These are phyloP conservation scores for Eonycteris spelaea DNA, from an alignment of 2,113 vertebrate genomes.

Conservation along the genomic window DNA sequence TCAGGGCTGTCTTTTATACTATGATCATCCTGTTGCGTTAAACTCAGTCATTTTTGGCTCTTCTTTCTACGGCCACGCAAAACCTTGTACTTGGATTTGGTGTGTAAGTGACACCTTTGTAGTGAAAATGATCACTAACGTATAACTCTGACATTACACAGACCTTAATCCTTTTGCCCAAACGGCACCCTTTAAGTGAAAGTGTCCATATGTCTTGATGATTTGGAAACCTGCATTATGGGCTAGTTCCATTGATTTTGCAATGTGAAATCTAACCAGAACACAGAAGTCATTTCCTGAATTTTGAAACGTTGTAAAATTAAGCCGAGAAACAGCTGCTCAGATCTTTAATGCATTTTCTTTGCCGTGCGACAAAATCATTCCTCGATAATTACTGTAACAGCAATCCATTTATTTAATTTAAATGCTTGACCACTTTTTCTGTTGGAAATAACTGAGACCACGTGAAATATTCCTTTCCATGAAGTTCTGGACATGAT, in stretches of 20 bases:
- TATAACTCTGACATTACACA: neutral
- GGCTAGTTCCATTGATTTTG: neutral
- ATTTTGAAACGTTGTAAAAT: neutral
- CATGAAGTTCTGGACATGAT: neutral
- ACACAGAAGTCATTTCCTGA: conserved; percentile 6
- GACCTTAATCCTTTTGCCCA: neutral
- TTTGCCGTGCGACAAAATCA: conserved; percentile 22
- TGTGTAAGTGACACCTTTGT: conserved; percentile 41
- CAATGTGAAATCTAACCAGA: neutral
- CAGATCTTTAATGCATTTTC: conserved; percentile 17
- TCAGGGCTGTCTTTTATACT: conserved; percentile 34
- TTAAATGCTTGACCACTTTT: conserved; percentile 47
- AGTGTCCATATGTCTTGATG: neutral
- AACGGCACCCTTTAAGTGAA: neutral
- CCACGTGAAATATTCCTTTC: conserved; percentile 23
- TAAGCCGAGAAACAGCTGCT: neutral
- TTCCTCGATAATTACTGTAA: neutral
- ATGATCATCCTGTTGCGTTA: neutral
- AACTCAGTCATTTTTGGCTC: conserved; percentile 47
- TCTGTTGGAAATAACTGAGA: conserved; percentile 12
- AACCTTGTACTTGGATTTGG: conserved; percentile 24
- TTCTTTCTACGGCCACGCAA: neutral
- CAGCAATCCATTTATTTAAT: neutral
- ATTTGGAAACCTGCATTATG: neutral
- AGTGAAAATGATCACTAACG: neutral